Conservation (phyloP, 2,797 vertebrate species). For the Gobionotothen gibberifrons region DNA sequence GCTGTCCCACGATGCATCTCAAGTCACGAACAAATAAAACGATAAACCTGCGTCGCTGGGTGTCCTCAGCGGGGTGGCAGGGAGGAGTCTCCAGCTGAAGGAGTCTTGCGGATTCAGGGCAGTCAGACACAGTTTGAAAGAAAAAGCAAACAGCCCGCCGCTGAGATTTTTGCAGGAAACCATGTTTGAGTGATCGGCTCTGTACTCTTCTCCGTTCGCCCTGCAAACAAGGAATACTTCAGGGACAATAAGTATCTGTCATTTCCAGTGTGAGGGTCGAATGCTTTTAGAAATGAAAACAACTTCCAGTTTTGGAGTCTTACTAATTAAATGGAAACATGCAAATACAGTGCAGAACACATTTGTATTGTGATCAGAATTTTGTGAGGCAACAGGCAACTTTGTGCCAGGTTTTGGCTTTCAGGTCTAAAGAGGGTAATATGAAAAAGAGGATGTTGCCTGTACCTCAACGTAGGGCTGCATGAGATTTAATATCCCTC, state of each 20-base stretch:
- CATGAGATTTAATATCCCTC: constrained; percentile 3
- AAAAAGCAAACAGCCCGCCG: constrained; percentile 74
- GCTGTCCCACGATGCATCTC: constrained; percentile 40
- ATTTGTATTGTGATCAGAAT: constrained; percentile 48
- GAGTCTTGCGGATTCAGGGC: constrained; percentile 55
- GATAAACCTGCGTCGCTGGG: constrained; percentile 41
- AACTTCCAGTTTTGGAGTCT: constrained; percentile 59
- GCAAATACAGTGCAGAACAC: constrained; percentile 39
- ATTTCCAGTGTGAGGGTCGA: constrained; percentile 69
- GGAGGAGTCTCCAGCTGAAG: constrained; percentile 55
- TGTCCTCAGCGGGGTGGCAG: constrained; percentile 49
- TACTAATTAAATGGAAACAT: constrained; percentile 58
- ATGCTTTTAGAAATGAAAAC: constrained; percentile 76
- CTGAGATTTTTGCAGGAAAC: constrained; percentile 72
- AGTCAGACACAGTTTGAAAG: constrained; percentile 68
- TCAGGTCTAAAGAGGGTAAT: constrained; percentile 5
- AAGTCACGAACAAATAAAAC: constrained; percentile 45
- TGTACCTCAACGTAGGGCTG: not conserved
- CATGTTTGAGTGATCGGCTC: constrained; percentile 66
- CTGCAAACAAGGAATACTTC: constrained; percentile 67
- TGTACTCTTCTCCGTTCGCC: constrained; percentile 35
- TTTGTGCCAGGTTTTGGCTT: constrained; percentile 26
- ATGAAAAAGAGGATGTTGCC: constrained; percentile 5
- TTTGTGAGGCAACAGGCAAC: constrained; percentile 22
- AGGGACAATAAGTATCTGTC: constrained; percentile 72